Conservation (phyloP, 1,140 invertebrate genomes). For the Lasioglossum albipes region DNA sequence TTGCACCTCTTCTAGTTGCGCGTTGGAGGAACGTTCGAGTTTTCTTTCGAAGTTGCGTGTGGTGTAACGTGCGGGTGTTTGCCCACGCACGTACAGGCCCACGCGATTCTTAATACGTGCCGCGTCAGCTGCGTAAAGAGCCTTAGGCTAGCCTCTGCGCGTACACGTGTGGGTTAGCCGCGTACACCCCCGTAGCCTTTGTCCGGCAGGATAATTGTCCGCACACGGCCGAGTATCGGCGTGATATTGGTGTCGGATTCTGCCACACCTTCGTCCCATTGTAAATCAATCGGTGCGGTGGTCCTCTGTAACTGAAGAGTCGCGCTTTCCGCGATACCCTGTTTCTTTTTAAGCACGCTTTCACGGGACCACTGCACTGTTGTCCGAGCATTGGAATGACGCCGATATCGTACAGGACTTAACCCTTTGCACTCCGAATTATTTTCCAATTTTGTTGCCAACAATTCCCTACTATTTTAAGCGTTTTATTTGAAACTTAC, state of each 20-base stretch:
- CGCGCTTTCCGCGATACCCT: background rate
- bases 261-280: conserved; percentile 68
- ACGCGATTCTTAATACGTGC: conserved; percentile 66
- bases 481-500: too few species aligned
- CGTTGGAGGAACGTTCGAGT: conserved; percentile 37
- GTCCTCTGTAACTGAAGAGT: conserved; percentile 1
- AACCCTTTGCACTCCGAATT: too few species aligned
- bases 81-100: conserved; percentile 66
- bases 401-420: too few species aligned
- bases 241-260: conserved; percentile 71
- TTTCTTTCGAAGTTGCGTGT: conserved; percentile 46
- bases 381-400: too few species aligned
- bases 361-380: too few species aligned
- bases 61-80: conserved; percentile 49
- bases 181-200: conserved; percentile 68
- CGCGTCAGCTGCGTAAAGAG: conserved; percentile 73
- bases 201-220: conserved; percentile 69
- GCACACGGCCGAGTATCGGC: conserved; percentile 57
- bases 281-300: conserved; percentile 69
- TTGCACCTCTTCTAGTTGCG: conserved; percentile 22
- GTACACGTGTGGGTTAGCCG: conserved; percentile 33
- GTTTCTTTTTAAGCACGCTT: background rate
- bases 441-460: too few species aligned
- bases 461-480: too few species aligned
- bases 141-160: conserved; percentile 44